Evolutionary conservation across 1,140 invertebrate species (phyloP).

Genomic region (Uloborus diversus): DNA sequence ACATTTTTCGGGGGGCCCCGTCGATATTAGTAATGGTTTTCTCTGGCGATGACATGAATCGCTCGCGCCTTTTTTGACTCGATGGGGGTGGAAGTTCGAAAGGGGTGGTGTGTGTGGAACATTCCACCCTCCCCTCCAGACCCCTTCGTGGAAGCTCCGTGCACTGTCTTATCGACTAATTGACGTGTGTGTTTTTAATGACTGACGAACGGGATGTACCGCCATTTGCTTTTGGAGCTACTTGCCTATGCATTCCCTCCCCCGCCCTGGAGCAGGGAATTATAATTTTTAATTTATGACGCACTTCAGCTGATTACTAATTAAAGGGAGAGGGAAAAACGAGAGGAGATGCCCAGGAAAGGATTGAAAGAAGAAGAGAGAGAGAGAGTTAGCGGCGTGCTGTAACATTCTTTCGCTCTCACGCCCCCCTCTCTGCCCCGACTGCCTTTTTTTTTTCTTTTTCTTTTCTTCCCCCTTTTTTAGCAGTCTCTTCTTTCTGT

Average conservation of each 20-base stretch:
- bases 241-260: conserved; percentile 49
- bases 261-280: conserved; percentile 42
- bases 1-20: conserved; percentile 18
- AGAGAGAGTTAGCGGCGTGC: not conserved
- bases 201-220: conserved; percentile 24
- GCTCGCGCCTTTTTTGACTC: conserved; percentile 54
- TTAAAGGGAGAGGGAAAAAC: conserved; percentile 53
- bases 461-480: not conserved
- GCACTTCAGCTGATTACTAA: conserved; percentile 57
- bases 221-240: conserved; percentile 46
- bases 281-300: conserved; percentile 58
- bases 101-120: not conserved
- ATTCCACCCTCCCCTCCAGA: not conserved
- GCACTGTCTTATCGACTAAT: conserved; percentile 57
- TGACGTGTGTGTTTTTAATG: conserved; percentile 58
- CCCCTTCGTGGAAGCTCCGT: conserved; percentile 17
- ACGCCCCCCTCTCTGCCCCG: conserved; percentile 1
- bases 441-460: conserved; percentile 18
- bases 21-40: conserved; percentile 56
- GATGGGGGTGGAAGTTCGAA: not conserved
- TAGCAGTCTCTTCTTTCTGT: conserved; percentile 1
- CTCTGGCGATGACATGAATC: conserved; percentile 48
- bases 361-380: conserved; percentile 5
- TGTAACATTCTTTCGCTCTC: not conserved
- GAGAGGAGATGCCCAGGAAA: conserved; percentile 25